These are phyloP conservation scores for Plecotus auritus DNA, from an alignment of 2,113 vertebrate genomes.

Conservation along the genomic window DNA sequence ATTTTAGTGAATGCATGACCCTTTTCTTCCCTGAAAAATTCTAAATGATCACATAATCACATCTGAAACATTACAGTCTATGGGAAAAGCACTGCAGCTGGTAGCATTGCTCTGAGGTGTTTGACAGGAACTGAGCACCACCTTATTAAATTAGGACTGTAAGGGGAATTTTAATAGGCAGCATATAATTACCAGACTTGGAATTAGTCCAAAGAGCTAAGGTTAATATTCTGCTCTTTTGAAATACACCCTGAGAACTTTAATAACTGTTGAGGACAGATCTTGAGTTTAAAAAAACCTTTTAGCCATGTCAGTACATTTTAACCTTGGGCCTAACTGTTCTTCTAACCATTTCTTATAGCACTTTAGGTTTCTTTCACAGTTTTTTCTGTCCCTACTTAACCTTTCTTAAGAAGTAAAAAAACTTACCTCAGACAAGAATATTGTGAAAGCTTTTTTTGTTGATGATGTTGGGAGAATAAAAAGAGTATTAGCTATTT, in stretches of 20 bases:
- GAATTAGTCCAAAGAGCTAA: conserved; percentile 51
- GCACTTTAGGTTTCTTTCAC: not conserved
- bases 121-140: conserved; percentile 41
- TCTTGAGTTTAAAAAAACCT: not conserved
- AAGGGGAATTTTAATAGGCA: conserved; percentile 52
- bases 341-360: not conserved
- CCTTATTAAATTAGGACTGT: conserved; percentile 56
- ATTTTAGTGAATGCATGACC: not conserved
- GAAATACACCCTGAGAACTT: conserved; percentile 45
- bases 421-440: not conserved
- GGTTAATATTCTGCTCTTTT: conserved; percentile 43
- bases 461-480: not conserved
- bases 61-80: conserved; percentile 5
- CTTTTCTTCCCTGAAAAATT: not conserved
- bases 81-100: conserved; percentile 25
- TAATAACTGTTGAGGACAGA: not conserved
- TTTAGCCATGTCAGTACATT: not conserved
- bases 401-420: conserved; percentile 11
- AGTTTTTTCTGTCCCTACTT: not conserved
- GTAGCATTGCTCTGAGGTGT: conserved; percentile 30
- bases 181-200: conserved; percentile 37
- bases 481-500: not conserved
- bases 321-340: conserved; percentile 28
- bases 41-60: conserved; percentile 31
- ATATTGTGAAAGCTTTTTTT: not conserved